phyloP scores from a whole-genome alignment of 2,888 invertebrate species.

The Epinotia brunnichana region DNA sequence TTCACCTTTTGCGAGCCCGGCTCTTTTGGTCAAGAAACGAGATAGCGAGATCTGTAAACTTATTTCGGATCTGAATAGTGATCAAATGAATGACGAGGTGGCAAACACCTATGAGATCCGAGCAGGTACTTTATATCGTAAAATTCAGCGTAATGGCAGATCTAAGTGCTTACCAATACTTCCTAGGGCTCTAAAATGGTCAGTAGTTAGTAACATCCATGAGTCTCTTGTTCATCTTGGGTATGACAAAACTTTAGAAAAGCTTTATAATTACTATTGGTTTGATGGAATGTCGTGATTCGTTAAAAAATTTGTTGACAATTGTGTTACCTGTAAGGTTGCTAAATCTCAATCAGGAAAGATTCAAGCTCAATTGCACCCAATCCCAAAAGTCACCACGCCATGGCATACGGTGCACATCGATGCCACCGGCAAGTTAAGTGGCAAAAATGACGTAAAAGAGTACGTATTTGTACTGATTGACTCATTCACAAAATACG shows the following conservation, averaged over 20 bases:
- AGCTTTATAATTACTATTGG: too few relatives aligned
- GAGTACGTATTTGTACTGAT: background rate
- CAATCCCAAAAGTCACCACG: background rate
- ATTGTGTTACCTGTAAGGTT: too few relatives aligned
- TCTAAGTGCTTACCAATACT: slow-evolving; percentile 45
- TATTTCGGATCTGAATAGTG: slow-evolving; percentile 6
- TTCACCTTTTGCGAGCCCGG: background rate
- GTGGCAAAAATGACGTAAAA: slow-evolving; percentile 27
- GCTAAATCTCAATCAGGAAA: too few relatives aligned
- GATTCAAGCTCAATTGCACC: too few relatives aligned
- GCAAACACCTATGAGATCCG: slow-evolving; percentile 47
- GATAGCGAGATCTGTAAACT: background rate
- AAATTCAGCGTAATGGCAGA: slow-evolving; percentile 44
- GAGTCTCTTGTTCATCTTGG: background rate
- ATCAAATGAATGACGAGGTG: slow-evolving; percentile 30
- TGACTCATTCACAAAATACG: too few relatives aligned
- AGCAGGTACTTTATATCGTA: slow-evolving; percentile 44
- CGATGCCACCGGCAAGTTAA: slow-evolving; percentile 40
- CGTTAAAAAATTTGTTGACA: too few relatives aligned
- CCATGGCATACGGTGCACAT: slow-evolving; percentile 45
- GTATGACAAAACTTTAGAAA: too few relatives aligned
- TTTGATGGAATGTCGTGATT: too few relatives aligned
- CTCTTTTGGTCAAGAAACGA: slow-evolving; percentile 1
- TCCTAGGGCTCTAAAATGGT: slow-evolving; percentile 46
- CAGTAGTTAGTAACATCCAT: slow-evolving; percentile 45